Base-by-base conservation (phyloP, 2,113 vertebrate species). In the Crypturellus undulatus region DNA sequence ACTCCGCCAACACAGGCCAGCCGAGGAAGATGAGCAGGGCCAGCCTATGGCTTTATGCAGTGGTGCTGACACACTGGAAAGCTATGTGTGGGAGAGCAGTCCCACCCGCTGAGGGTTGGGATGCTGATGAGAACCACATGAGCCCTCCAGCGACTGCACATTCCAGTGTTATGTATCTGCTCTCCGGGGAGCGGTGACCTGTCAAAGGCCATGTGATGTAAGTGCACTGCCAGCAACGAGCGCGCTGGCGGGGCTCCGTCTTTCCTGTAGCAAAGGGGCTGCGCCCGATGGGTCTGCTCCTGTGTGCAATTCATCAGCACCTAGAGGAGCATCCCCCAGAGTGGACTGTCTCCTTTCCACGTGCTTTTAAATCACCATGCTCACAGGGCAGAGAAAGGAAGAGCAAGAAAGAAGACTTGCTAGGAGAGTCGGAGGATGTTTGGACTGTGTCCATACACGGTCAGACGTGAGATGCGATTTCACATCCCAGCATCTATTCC, bases 101-200 rank as follows among this genome's bases (percentile, higher is more conserved):
- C 92, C 95, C 96, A 96, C 92, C 82, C 94, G 54, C 97, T 87
- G n/a, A 67, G 94, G 79, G 52, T 16, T 94, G 91, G 94, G 92
- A 89, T 26, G 93, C 94, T 97, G 94, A 97, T 96, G 97, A 96
- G 95, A 97, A 97, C 95, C 97, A 98, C 97, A 96, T 97, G 97
- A 96, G 96, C 90, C 95, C 93, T 95, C 67, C 77, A 54, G 94
- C 10, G n/a, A 90, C 83, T 87, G 82, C 1, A 0, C 96, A 96
- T 97, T 97, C 96, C 84, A 96, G 93, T 76, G 67, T 87, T 92
- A 88, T 88, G 90, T 58, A 80, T 94, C 81, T 76, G 45, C 73
- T 93, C 84, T 91, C 73, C 1, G 1, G 54, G 86, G 93, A 96
- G 82, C 75, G 25, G 94, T 86, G 95, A 94, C 93, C 95, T 95